Base-by-base conservation (phyloP, 2,113 vertebrate species). In the Urocitellus parryii region DNA sequence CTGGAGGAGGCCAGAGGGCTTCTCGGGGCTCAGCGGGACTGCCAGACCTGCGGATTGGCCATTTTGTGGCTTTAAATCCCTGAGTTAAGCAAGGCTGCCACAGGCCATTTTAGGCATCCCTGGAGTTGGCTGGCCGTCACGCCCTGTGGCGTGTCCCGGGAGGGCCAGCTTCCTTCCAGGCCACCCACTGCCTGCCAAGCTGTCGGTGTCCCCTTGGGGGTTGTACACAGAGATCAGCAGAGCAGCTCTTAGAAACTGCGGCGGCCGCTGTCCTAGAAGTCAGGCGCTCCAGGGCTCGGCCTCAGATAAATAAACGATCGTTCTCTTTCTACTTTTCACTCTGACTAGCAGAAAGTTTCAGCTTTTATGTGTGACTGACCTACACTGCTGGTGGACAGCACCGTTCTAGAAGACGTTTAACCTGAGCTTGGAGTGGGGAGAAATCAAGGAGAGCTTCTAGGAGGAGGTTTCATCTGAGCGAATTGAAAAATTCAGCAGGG, bases 331-430 rank as follows among this genome's bases (percentile, higher is more conserved):
- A 72, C 29, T 87, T 91, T n/a, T 65, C 25, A 61, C 87, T 42
- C 94, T 10, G 45, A 53, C 94, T 76, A 14, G 18, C 61, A 73
- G 65, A 91, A 79, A 89, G 81, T 72, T 45, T 53, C 80, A n/a
- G 67, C 73, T 3, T 10, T 73, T 24, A 5, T 11, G 32, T 0
- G 20, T 25, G 42, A 48, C 17, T 95, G 22, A 27, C 18, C 22
- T 77, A 8, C 22, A 22, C 29, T 39, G 22, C 56, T 34, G 37
- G 24, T 13, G 10, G 7, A 16, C 56, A 34, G n/a, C 61, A 51
- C 0, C 8, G 0, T 74, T 91, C 77, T 63, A 42, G 20, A 80
- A 96, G n/a, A 68, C 34, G 81, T 39, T 80, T 84, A 91, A 92
- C 16, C 67, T 34, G 25, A 63, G 42, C 4, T 65, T 29, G 29